Evolutionary conservation across 2,888 invertebrate species (phyloP), one percentile per base, ranked within the genome.

Genomic region (Incurvaria masculella): DNA sequence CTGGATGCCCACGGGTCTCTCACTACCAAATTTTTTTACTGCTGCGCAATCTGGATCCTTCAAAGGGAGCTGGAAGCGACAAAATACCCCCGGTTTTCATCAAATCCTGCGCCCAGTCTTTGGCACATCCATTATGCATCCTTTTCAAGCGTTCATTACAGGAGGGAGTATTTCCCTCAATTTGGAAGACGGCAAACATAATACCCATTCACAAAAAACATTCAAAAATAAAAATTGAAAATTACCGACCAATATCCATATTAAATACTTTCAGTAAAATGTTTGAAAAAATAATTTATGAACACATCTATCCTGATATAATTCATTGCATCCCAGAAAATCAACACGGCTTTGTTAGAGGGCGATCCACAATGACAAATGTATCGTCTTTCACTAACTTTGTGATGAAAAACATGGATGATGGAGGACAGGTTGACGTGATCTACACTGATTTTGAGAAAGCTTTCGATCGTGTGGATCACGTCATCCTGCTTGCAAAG

Each of bases 271-370:
- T 33, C 14, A 33, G 33, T 11, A 44, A 44, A 20, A 14, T 44
- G 6, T 18, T 44, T 11, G 33, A 44, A 44, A 44, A 44, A 44
- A 44, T 33, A 17, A 27, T 44, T 6, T 44, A 44, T 14, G 27
- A 44, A 2, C 17, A 16, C 19, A 18, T 44, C 2, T 44, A 44
- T 27, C 27, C 19, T 17, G n/a, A 26, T 8, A 6, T 44, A 2
- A 10, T 11, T 17, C 16, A 14, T 11, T n/a, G 27, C 17, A 27
- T 44, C 17, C 33, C 44, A 4, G 11, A 27, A 17, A 27, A 6
- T 6, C 44, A 44, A 18, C 44, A 44, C 20, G 44, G 44, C 6
- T 44, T 44, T 18, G 6, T 44, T 2, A 27, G 27, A n/a, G 10
- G 33, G 17, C 44, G 44, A 19, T 44, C 44, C 18, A 27, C 27